phyloP scores from a whole-genome alignment of 2,113 vertebrate genomes.

The Smithornis capensis region DNA sequence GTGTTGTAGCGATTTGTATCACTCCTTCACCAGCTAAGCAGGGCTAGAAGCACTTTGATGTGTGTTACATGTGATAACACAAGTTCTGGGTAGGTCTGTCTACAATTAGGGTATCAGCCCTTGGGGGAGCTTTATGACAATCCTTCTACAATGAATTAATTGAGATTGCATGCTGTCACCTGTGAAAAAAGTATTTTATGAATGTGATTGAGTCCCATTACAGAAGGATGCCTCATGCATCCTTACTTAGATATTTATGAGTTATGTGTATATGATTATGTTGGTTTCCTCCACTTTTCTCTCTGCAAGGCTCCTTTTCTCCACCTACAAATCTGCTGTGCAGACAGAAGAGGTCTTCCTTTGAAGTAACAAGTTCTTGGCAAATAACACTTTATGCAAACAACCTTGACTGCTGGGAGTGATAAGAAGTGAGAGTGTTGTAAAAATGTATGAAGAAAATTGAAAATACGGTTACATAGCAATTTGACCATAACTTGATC shows the following conservation, averaged over 20 bases:
- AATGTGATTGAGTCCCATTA: background rate
- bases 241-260: background rate
- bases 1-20: background rate
- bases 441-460: constrained; percentile 15
- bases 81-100: background rate
- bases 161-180: background rate
- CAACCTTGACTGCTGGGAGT: background rate
- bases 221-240: background rate
- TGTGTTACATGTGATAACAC: background rate
- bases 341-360: constrained; percentile 13
- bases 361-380: background rate
- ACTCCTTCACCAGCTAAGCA: background rate
- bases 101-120: background rate
- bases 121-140: background rate
- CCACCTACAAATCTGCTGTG: background rate
- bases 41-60: background rate
- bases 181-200: background rate
- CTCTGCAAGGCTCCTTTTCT: background rate
- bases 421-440: background rate
- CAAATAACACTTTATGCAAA: constrained; percentile 7
- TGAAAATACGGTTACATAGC: background rate
- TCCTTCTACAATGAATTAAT: background rate
- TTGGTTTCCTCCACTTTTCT: background rate
- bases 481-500: background rate
- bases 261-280: background rate